phyloP scores from a whole-genome alignment of 2,797 vertebrate species.

The Poecile montanus region DNA sequence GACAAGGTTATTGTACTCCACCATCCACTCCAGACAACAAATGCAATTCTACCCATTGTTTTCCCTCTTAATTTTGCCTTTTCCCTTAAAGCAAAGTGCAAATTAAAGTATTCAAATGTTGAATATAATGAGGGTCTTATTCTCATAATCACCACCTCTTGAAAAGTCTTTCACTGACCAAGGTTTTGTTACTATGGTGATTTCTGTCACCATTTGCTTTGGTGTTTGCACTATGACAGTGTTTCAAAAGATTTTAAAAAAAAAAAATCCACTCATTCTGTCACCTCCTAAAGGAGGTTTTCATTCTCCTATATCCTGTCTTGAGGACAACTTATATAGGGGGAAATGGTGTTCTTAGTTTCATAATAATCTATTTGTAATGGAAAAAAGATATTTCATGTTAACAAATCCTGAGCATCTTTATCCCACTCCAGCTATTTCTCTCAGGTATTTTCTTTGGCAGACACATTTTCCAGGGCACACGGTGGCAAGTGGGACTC shows the following conservation, averaged over 20 bases:
- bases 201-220: constrained; percentile 24
- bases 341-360: background rate
- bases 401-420: background rate
- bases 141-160: background rate
- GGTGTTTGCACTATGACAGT: constrained; percentile 14
- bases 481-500: rapidly evolving
- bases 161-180: background rate
- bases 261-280: background rate
- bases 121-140: background rate
- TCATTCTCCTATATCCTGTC: background rate
- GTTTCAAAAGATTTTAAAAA: background rate
- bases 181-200: constrained; percentile 51
- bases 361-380: background rate
- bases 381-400: background rate
- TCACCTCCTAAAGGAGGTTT: background rate
- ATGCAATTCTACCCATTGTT: background rate
- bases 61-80: background rate
- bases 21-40: background rate
- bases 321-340: background rate
- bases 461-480: background rate
- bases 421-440: background rate
- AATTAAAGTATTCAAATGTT: background rate
- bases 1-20: background rate
- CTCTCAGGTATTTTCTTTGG: background rate
- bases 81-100: background rate